Evolutionary conservation across 2,797 vertebrate species (phyloP).

Genomic region (Chloroceryle inda): DNA sequence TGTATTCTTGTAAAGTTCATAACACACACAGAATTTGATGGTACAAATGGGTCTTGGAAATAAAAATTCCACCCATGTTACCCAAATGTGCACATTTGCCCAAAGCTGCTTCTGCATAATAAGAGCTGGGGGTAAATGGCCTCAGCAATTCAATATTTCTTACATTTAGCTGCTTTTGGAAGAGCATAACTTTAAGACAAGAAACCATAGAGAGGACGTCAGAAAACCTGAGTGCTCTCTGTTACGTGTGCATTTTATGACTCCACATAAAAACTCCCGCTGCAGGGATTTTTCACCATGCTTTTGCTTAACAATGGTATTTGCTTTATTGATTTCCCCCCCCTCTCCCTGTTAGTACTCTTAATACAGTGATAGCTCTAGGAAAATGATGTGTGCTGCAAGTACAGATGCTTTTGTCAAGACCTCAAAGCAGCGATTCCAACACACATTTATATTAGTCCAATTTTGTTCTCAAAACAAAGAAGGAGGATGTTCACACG

Average conservation of each 20-base stretch:
- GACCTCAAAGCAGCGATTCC: not conserved
- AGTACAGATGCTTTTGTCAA: conserved; percentile 6
- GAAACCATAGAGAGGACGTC: not conserved
- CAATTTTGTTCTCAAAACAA: conserved; percentile 37
- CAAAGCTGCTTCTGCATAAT: not conserved
- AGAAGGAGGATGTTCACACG: not conserved
- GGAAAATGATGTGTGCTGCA: not conserved
- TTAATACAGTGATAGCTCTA: not conserved
- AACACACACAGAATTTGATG: not conserved
- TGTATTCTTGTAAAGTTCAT: not conserved
- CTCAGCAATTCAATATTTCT: not conserved
- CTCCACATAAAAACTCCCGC: not conserved
- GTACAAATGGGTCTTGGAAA: conserved; percentile 1
- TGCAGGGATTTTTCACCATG: not conserved
- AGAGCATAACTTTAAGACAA: not conserved
- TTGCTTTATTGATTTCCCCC: conserved; percentile 4
- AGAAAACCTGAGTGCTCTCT: not conserved
- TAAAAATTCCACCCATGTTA: not conserved
- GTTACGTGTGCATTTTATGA: not conserved
- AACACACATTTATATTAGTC: not conserved
- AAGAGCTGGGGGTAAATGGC: not conserved
- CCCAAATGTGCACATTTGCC: not conserved
- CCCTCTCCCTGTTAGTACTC: not conserved
- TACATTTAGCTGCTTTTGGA: not conserved
- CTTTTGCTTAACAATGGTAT: conserved; percentile 11